Percentiles rank a stretch among this genome's conserved stretches.
These are phyloP conservation scores for Samia ricini DNA, from an alignment of 1,140 invertebrate genomes.

Conservation along the genomic window DNA sequence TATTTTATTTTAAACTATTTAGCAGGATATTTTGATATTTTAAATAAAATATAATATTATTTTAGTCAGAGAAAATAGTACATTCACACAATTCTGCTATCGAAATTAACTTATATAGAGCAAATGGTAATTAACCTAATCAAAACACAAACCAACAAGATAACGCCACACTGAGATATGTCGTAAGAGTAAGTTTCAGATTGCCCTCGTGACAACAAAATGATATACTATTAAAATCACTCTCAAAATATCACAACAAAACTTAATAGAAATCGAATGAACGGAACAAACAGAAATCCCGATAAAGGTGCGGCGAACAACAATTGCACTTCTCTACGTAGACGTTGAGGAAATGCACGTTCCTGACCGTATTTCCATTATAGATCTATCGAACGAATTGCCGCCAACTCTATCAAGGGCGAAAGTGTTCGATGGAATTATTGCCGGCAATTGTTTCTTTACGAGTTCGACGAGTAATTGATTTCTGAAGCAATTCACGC, in stretches of 20 bases:
- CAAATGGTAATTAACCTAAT: too few species aligned
- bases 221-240: too few species aligned
- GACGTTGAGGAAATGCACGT: not conserved
- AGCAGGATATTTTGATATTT: too few species aligned
- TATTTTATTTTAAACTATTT: too few species aligned
- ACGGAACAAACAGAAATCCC: not conserved
- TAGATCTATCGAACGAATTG: not conserved
- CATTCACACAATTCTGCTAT: too few species aligned
- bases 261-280: not conserved
- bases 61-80: too few species aligned
- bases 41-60: too few species aligned
- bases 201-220: too few species aligned
- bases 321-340: not conserved
- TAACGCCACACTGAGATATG: too few species aligned
- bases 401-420: not conserved
- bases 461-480: not conserved
- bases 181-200: too few species aligned
- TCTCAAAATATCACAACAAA: not conserved
- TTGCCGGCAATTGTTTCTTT: not conserved
- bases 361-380: not conserved
- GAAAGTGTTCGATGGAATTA: not conserved
- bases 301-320: not conserved
- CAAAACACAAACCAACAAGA: too few species aligned
- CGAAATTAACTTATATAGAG: too few species aligned
- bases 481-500: not conserved